Percentiles rank a stretch among this genome's conserved stretches.
These are phyloP conservation scores for Anas flavirostris DNA, from an alignment of 2,797 vertebrate genomes.

Conservation along the genomic window DNA sequence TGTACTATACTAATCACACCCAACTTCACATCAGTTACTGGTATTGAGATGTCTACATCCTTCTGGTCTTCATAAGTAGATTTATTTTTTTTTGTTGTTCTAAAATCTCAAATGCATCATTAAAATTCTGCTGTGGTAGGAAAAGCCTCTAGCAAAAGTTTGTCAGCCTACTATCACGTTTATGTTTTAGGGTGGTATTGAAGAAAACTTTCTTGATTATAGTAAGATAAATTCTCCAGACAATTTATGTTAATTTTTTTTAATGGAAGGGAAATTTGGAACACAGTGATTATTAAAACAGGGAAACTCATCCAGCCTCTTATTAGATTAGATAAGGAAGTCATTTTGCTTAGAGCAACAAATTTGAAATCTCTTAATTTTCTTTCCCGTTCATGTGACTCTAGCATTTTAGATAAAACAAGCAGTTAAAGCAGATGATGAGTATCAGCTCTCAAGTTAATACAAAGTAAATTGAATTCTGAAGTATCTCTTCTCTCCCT, in stretches of 20 bases:
- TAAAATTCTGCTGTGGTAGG: background rate
- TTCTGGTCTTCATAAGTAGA: background rate
- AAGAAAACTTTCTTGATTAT: slow-evolving; percentile 72
- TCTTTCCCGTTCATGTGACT: slow-evolving; percentile 75
- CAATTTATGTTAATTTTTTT: slow-evolving; percentile 79
- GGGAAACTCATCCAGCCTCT: slow-evolving; percentile 77
- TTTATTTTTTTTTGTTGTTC: background rate
- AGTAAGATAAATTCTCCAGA: slow-evolving; percentile 70
- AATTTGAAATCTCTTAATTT: slow-evolving; percentile 83
- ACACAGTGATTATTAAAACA: slow-evolving; percentile 79
- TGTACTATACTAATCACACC: background rate
- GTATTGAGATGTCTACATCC: background rate
- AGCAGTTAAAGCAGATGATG: slow-evolving; percentile 74
- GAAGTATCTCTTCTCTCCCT: slow-evolving; percentile 68
- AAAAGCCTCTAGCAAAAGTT: slow-evolving; percentile 7
- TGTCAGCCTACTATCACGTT: background rate
- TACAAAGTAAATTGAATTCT: slow-evolving; percentile 80
- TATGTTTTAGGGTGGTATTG: slow-evolving; percentile 45
- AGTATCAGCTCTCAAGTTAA: slow-evolving; percentile 78
- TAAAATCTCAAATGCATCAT: background rate
- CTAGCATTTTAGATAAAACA: slow-evolving; percentile 80
- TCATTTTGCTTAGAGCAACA: slow-evolving; percentile 82
- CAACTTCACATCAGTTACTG: background rate
- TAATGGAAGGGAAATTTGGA: slow-evolving; percentile 76
- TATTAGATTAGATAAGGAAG: slow-evolving; percentile 83